Base-by-base conservation (phyloP, 2,888 invertebrate genomes). In the Sympetrum striolatum region DNA sequence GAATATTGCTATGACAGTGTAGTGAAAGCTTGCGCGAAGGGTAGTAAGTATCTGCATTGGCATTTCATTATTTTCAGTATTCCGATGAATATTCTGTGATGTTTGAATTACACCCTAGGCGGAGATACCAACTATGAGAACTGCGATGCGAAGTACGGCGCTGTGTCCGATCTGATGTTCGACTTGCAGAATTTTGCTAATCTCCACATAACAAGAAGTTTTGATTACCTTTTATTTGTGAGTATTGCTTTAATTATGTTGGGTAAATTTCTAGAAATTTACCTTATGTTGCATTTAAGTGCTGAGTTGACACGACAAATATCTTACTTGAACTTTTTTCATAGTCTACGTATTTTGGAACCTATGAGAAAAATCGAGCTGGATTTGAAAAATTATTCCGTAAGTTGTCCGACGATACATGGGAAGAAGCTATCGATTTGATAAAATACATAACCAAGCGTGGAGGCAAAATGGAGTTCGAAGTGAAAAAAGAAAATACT, bases 331-430 rank as follows among this genome's bases (percentile, higher is more conserved):
- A 3, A 0, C 53, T 14, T 82, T 22, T 58, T 86, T 86, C 22
- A 6, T 60, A 86, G 86, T 95, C 97, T 0, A 96, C 97, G 0
- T 96, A 96, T 93, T 98, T 96, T 94, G 96, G 96, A 92, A 97
- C 96, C 92, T 97, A 96, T 93, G 95, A 96, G 93, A 96, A 96
- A 48, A 96, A 97, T 94, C 95, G 98, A 53, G 95, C 95, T 37
- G 98, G 98, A 5, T 97, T 98, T 94, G 95, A 96, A 92, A 96
- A 96, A 93, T 93, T 97, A 15, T 97, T 96, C 94, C 95, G 96
- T 92, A 95, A 96, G 91, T 94, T 97, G 15, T 97, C 97, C 0
- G 97, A 98, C 92, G 94, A 95, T 18, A 94, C 96, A 8, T 98
- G 97, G 96, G 95, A 96, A 25, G 96, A 97, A 92, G 95, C 96